A percentile compares a stretch with the other conserved stretches of the same genome.
These are phyloP conservation scores for Manacus vitellinus DNA, from an alignment of 2,113 vertebrate genomes.

Conservation along the genomic window DNA sequence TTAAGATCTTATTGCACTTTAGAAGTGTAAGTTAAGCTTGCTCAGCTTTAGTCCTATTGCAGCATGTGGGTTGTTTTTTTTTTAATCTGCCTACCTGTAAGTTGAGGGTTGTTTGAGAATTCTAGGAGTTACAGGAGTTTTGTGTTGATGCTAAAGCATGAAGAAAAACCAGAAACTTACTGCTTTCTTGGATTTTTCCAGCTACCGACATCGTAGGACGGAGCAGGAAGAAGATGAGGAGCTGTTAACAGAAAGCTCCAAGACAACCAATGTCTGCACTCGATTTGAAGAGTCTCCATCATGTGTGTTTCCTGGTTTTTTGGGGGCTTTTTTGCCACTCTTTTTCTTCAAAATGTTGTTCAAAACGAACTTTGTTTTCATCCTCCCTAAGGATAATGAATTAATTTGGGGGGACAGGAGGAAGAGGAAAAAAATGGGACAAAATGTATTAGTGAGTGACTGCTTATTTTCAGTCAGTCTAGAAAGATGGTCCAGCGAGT, in stretches of 20 bases:
- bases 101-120: background rate
- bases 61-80: background rate
- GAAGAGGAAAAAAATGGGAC: background rate
- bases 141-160: background rate
- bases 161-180: background rate
- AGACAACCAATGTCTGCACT: conserved; percentile 93
- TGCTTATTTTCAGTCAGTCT: background rate
- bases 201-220: conserved; percentile 93
- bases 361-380: background rate
- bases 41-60: background rate
- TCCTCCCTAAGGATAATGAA: background rate
- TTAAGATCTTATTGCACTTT: conserved; percentile 1
- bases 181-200: conserved; percentile 43
- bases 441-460: background rate
- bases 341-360: background rate
- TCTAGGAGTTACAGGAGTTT: background rate
- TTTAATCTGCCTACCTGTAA: background rate
- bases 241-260: conserved; percentile 93
- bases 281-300: conserved; percentile 96
- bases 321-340: background rate
- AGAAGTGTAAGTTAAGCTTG: background rate
- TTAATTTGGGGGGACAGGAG: background rate
- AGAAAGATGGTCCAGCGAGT: background rate
- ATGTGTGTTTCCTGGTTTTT: conserved; percentile 77
- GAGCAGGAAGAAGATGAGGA: conserved; percentile 98